Conservation (phyloP, 2,797 vertebrate species). For the Hephaestus fuliginosus region DNA sequence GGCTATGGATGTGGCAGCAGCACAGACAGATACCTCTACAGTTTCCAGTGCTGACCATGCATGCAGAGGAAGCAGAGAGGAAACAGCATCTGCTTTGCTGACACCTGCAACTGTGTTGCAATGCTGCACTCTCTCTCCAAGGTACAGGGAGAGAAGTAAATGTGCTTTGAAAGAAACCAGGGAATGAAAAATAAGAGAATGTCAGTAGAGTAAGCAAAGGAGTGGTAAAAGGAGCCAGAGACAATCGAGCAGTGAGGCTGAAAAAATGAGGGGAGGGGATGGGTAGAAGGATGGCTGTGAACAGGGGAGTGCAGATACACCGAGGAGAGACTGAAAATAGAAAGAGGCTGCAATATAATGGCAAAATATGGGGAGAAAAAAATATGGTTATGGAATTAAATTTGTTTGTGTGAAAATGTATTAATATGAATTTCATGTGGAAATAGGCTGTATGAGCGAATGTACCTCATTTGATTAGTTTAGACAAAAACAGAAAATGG, state of each 20-base stretch:
- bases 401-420: not conserved
- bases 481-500: not conserved
- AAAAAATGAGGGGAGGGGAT: constrained; percentile 67
- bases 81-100: constrained; percentile 57
- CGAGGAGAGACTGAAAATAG: constrained; percentile 64
- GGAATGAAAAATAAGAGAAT: constrained; percentile 42
- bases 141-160: constrained; percentile 39
- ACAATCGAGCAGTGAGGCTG: constrained; percentile 66
- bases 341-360: constrained; percentile 49
- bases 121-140: constrained; percentile 31
- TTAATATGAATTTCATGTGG: not conserved
- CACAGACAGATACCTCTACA: constrained; percentile 8
- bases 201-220: constrained; percentile 41
- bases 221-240: constrained; percentile 51
- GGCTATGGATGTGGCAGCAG: constrained; percentile 3
- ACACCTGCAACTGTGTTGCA: constrained; percentile 63
- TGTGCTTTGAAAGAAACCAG: constrained; percentile 43
- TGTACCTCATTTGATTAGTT: not conserved
- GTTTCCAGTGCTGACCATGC: constrained; percentile 41
- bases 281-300: constrained; percentile 52
- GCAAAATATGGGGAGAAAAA: constrained; percentile 26
- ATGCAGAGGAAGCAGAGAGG: constrained; percentile 40
- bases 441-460: not conserved
- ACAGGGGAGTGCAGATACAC: constrained; percentile 49
- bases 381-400: not conserved